phyloP scores from a whole-genome alignment of 2,113 vertebrate species.

The Toxotes jaculatrix region DNA sequence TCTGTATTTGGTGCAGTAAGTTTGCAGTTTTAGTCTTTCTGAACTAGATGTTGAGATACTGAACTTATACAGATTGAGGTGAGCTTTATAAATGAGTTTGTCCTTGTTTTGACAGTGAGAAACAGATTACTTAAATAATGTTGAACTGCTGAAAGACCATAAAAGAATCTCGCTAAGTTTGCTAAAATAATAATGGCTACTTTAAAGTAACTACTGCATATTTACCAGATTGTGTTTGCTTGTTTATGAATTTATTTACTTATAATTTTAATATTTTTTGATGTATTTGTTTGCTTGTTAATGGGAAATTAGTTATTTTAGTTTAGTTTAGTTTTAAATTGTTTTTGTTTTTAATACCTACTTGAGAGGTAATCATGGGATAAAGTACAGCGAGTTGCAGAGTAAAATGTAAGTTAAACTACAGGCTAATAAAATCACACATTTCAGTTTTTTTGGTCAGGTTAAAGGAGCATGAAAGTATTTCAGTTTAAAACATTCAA shows the following conservation, averaged over 20 bases:
- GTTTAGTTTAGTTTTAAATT: neutral
- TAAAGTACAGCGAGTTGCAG: neutral
- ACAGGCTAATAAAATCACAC: neutral
- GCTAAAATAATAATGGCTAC: neutral
- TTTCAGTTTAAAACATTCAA: no score
- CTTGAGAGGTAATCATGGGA: neutral
- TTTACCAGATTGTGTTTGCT: neutral
- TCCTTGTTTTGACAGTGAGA: slow-evolving; percentile 14
- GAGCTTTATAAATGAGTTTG: neutral
- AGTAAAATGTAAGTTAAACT: neutral
- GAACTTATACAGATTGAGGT: neutral
- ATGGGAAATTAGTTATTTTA: neutral
- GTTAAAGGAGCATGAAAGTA: neutral
- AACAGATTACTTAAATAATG: neutral
- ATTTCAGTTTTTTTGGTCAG: neutral
- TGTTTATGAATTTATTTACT: neutral
- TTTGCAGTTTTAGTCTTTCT: neutral
- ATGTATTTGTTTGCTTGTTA: neutral
- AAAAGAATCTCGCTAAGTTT: neutral
- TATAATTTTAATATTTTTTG: neutral
- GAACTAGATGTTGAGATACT: neutral
- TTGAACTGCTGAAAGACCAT: neutral
- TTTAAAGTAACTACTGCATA: neutral
- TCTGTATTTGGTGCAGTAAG: neutral
- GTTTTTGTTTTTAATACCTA: neutral